Base-by-base conservation (phyloP, 2,113 vertebrate genomes). In the Erinaceus europaeus region DNA sequence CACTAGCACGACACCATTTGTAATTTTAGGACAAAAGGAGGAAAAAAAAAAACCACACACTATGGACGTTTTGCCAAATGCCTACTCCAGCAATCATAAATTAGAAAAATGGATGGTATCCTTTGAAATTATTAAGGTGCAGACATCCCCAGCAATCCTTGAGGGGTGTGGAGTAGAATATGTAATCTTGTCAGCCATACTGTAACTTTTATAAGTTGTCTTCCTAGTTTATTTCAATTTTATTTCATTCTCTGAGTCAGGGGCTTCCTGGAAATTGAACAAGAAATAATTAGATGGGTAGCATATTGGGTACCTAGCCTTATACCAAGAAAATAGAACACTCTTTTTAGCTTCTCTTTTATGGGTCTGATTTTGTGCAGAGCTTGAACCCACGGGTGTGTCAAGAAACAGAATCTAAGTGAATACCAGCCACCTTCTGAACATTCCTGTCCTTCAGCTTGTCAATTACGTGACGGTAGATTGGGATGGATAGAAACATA, bases 401-500 rank as follows among this genome's bases (percentile, higher is more conserved):
- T 69, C 88, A 50, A 1, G 44, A 94, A 87, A 53, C 11, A 79
- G 85, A 72, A 34, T n/a, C n/a, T 46, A 74, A 92, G 84, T 46
- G 71, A 55, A 71, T 44, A 18, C 36, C 40, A 36, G 59, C 48
- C 74, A 91, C 93, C 34, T 77, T 95, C 65, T 53, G 59, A 87
- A 65, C 62, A 13, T 44, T 36, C 34, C 42, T 86, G 29, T 80
- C 46, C 46, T 67, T 32, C 46, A 38, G 29, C 12, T 80, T 95
- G 91, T 86, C 94, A 95, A 81, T 95, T 95, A 94, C 59, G 91
- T 73, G 18, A 46, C 67, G 79, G 84, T 80, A 85, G 84, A 89
- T 92, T 91, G 89, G 82, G 93, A 75, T 91, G 93, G 93, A 93
- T 90, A 82, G 94, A 95, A 94, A 95, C 42, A 21, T 87, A 90